Conservation (phyloP, 2,797 vertebrate genomes). For the Melanotaenia maccullochi region DNA sequence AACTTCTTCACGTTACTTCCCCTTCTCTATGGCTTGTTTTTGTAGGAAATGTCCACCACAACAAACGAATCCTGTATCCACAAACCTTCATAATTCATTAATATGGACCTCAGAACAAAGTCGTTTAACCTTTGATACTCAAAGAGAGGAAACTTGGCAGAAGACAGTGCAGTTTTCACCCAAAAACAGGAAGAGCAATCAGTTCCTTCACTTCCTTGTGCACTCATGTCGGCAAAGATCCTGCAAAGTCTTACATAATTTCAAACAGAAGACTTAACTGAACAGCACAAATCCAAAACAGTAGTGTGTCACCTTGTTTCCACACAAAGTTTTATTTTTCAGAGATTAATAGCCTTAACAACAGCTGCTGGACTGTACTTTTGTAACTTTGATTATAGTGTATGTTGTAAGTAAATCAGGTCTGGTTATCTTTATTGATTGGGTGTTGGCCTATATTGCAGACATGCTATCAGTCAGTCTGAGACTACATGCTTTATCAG, state of each 20-base stretch:
- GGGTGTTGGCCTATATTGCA: conserved; percentile 36
- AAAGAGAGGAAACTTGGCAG: conserved; percentile 56
- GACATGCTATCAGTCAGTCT: conserved; percentile 32
- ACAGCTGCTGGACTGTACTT: conserved; percentile 11
- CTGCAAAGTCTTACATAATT: conserved; percentile 13
- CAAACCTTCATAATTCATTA: conserved; percentile 47
- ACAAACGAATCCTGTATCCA: conserved; percentile 1
- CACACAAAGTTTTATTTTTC: conserved; percentile 17
- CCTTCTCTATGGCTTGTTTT: conserved; percentile 9
- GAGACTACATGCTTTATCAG: background rate
- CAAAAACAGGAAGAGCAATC: conserved; percentile 82
- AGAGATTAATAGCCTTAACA: conserved; percentile 3
- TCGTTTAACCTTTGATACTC: conserved; percentile 59
- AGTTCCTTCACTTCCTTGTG: conserved; percentile 70
- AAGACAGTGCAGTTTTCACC: conserved; percentile 32
- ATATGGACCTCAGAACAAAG: conserved; percentile 34
- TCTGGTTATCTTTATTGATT: conserved; percentile 58
- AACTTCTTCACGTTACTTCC: conserved; percentile 12
- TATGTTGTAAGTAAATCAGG: conserved; percentile 24
- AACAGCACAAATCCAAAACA: background rate
- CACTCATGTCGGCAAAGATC: conserved; percentile 27
- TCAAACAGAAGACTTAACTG: background rate
- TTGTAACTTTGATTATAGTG: conserved; percentile 22
- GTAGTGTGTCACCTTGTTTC: background rate
- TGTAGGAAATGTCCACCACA: conserved; percentile 15